These are phyloP conservation scores for Anoplolepis gracilipes DNA, from an alignment of 1,140 invertebrate species.

Conservation along the genomic window DNA sequence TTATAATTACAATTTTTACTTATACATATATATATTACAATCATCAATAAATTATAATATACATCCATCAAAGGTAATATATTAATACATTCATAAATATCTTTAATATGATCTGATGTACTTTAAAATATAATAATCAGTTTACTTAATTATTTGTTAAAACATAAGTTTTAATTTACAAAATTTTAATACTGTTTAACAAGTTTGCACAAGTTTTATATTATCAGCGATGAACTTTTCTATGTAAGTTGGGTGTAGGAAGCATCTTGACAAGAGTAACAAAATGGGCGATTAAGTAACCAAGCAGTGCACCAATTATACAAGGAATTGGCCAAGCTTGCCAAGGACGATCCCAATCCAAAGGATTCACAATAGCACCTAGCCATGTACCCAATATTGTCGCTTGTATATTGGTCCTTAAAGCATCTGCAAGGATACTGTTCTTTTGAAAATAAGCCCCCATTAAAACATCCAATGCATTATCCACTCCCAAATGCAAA, in stretches of 20 bases:
- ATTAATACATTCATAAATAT: background rate
- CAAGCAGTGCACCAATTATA: conserved; percentile 89
- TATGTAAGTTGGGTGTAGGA: conserved; percentile 74
- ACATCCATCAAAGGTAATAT: background rate
- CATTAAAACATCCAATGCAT: conserved; percentile 86
- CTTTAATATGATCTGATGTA: background rate
- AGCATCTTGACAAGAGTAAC: conserved; percentile 84
- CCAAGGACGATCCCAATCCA: conserved; percentile 97
- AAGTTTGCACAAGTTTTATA: background rate
- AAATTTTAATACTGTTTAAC: background rate
- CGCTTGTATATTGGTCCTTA: conserved; percentile 87
- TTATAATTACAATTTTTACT: background rate
- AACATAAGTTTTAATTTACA: background rate
- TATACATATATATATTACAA: conserved; percentile 15
- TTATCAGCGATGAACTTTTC: conserved; percentile 69
- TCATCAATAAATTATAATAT: background rate
- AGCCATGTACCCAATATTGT: conserved; percentile 94
- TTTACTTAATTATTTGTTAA: background rate
- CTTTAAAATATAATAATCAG: background rate
- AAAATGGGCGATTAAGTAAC: conserved; percentile 87
- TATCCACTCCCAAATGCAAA: conserved; percentile 87
- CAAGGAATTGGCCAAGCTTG: conserved; percentile 94
- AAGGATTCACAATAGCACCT: conserved; percentile 94
- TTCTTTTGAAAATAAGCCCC: conserved; percentile 84
- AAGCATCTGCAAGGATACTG: conserved; percentile 86